Conservation (phyloP, 2,888 invertebrate genomes). For the Lithophane ornitopus region DNA sequence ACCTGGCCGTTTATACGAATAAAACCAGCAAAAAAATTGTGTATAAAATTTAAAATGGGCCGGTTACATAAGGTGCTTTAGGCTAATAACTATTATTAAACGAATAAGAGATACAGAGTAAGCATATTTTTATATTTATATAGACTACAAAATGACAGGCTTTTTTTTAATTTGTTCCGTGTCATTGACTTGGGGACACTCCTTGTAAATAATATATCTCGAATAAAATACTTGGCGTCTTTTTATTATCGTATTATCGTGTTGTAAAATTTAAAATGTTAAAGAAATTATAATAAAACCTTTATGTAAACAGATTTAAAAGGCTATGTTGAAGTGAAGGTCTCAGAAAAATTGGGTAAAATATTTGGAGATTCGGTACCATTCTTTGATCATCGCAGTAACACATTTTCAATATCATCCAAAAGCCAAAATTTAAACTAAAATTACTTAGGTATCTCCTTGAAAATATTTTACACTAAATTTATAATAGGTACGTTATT, state of each 20-base stretch:
- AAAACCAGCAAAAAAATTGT: neutral
- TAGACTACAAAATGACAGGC: neutral
- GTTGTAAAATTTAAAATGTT: neutral
- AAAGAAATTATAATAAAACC: neutral
- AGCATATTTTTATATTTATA: conserved; percentile 11
- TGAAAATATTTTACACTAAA: conserved; percentile 13
- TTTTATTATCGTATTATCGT: neutral
- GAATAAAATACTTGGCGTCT: neutral
- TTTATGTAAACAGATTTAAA: neutral
- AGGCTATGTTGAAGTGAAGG: neutral
- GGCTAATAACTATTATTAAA: neutral
- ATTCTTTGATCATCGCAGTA: neutral
- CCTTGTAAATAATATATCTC: neutral
- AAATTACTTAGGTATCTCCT: neutral
- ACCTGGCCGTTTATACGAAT: neutral
- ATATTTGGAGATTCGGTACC: neutral
- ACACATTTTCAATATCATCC: neutral
- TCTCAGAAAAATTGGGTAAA: neutral
- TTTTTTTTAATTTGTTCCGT: neutral
- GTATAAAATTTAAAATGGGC: neutral
- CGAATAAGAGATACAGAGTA: neutral
- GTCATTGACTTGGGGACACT: neutral
- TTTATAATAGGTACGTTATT: neutral
- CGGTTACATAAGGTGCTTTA: conserved; percentile 18
- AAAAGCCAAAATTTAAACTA: neutral